Conservation (phyloP, 2,797 vertebrate species). For the Phylloscopus collybita region DNA sequence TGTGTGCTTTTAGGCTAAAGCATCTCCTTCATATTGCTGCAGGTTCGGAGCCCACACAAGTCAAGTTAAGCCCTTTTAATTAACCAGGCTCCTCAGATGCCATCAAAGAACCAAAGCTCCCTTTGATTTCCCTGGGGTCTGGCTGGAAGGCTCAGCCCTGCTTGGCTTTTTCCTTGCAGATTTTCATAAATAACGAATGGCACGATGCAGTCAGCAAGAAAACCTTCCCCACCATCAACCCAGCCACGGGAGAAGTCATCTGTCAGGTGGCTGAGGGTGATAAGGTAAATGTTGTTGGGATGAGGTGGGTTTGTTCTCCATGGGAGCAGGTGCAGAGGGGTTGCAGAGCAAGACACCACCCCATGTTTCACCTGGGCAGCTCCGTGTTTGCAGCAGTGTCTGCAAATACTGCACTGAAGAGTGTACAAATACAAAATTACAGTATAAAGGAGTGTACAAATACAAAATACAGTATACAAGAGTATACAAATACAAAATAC, state of each 20-base stretch:
- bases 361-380: not conserved
- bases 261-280: slow-evolving; percentile 93
- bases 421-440: too few species aligned
- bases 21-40: not conserved
- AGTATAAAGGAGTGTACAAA: too few species aligned
- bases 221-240: slow-evolving; percentile 91
- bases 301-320: fast-evolving
- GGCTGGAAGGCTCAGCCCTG: not conserved
- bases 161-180: slow-evolving; percentile 71
- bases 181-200: slow-evolving; percentile 97
- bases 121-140: not conserved
- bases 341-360: not conserved
- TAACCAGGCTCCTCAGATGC: not conserved
- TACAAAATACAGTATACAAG: too few species aligned
- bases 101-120: not conserved
- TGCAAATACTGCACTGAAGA: not conserved
- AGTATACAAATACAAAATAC: too few species aligned
- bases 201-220: slow-evolving; percentile 88
- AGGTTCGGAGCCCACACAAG: not conserved
- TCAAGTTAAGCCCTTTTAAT: not conserved
- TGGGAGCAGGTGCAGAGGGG: not conserved
- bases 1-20: not conserved
- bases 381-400: not conserved
- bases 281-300: slow-evolving; percentile 75
- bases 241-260: slow-evolving; percentile 91